Evolutionary conservation across 2,888 invertebrate species (phyloP).

Genomic region (Nesidiocoris tenuis): DNA sequence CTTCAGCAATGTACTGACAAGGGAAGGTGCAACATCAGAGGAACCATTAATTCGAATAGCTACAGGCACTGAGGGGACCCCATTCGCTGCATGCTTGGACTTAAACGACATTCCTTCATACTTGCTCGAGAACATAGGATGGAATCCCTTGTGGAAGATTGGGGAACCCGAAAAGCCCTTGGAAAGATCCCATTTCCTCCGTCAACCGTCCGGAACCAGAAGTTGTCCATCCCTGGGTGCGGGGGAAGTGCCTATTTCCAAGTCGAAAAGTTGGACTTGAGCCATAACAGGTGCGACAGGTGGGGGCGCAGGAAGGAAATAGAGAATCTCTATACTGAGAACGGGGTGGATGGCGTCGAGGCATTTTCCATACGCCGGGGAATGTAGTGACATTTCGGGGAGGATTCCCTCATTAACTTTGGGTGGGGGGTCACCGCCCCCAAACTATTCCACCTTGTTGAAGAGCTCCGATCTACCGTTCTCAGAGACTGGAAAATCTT

Average conservation of each 20-base stretch:
- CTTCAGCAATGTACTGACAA: no score
- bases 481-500: no score
- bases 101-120: neutral
- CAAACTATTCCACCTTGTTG: no score
- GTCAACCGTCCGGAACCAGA: neutral
- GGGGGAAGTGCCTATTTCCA: neutral
- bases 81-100: neutral
- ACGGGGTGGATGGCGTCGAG: no score
- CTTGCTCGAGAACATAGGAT: neutral
- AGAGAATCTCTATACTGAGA: no score
- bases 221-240: neutral
- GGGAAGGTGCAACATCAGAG: neutral
- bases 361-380: no score
- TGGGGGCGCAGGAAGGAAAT: neutral
- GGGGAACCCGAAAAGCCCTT: neutral
- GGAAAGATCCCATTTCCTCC: neutral
- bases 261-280: neutral
- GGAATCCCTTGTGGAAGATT: neutral
- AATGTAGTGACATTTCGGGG: no score
- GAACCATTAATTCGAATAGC: neutral
- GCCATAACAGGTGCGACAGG: neutral
- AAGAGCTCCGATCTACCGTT: no score
- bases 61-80: neutral
- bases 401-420: no score
- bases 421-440: no score